Conservation (phyloP, 2,888 invertebrate species). For the Agapostemon virescens region DNA sequence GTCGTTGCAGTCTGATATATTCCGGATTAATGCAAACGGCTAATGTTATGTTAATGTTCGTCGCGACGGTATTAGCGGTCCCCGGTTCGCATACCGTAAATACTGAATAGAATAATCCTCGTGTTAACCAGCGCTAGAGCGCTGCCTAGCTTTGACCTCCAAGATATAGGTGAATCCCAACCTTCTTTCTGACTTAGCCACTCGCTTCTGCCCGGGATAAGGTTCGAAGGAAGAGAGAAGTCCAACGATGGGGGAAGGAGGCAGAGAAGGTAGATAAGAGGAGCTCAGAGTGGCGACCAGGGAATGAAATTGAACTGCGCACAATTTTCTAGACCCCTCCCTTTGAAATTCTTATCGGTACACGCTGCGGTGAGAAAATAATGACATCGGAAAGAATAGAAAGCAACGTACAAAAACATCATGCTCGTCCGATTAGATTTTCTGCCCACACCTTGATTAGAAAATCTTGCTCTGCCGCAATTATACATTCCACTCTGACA, state of each 20-base stretch:
- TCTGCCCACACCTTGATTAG: background rate
- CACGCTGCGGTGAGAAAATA: background rate
- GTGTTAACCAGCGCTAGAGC: slow-evolving; percentile 62
- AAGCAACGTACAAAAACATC: background rate
- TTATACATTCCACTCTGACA: background rate
- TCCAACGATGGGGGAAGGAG: background rate
- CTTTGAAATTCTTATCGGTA: slow-evolving; percentile 3
- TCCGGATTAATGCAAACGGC: slow-evolving; percentile 72
- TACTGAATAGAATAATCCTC: slow-evolving; percentile 65
- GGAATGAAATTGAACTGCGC: slow-evolving; percentile 20
- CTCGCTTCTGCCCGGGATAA: slow-evolving; percentile 12
- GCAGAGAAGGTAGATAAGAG: background rate
- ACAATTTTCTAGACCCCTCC: slow-evolving; percentile 2
- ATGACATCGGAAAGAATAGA: background rate
- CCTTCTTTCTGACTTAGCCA: slow-evolving; percentile 18
- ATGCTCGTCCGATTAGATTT: background rate
- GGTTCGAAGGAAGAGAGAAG: background rate
- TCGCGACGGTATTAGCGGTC: slow-evolving; percentile 63
- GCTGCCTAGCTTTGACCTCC: slow-evolving; percentile 38
- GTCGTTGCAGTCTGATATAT: slow-evolving; percentile 66
- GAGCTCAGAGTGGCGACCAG: background rate
- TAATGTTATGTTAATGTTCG: slow-evolving; percentile 73
- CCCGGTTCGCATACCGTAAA: slow-evolving; percentile 62
- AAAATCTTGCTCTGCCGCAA: background rate
- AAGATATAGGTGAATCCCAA: slow-evolving; percentile 26